Conservation (phyloP, 1,140 invertebrate species). For the Medauroidea extradentata region DNA sequence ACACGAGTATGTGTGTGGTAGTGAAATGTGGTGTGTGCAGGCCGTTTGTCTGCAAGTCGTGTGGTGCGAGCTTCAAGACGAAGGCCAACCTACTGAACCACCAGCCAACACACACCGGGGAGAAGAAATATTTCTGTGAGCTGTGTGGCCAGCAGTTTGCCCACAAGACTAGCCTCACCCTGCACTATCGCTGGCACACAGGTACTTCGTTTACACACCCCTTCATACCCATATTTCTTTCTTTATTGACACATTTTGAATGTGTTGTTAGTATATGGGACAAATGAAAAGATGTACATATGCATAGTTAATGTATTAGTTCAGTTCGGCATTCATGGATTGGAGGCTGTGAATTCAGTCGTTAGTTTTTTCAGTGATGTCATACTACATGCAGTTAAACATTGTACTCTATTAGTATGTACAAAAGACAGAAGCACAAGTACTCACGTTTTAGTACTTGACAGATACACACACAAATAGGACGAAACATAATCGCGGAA, state of each 20-base stretch:
- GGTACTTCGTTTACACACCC: conserved; percentile 39
- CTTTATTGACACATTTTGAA: not conserved
- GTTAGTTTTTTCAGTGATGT: too few relatives aligned
- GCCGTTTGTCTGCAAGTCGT: conserved; percentile 40
- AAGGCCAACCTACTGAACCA: conserved; percentile 67
- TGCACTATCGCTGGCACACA: conserved; percentile 56
- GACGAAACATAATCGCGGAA: too few relatives aligned
- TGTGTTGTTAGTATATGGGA: not conserved
- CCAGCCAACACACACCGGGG: conserved; percentile 59
- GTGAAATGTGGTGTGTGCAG: conserved; percentile 17
- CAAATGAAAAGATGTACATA: not conserved
- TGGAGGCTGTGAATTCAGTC: not conserved
- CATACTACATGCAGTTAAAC: too few relatives aligned
- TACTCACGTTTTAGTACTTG: too few relatives aligned
- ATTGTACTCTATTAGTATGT: too few relatives aligned
- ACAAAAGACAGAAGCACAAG: too few relatives aligned
- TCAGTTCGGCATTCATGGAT: not conserved
- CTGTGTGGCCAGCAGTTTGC: conserved; percentile 71
- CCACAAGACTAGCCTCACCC: conserved; percentile 65
- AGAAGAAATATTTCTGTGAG: conserved; percentile 68
- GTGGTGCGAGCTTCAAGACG: conserved; percentile 63
- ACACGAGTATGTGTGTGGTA: too few relatives aligned
- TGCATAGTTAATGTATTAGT: not conserved
- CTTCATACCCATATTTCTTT: not conserved
- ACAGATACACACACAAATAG: too few relatives aligned